Base-by-base conservation (phyloP, 2,113 vertebrate genomes). In the Pygoscelis antarcticus region DNA sequence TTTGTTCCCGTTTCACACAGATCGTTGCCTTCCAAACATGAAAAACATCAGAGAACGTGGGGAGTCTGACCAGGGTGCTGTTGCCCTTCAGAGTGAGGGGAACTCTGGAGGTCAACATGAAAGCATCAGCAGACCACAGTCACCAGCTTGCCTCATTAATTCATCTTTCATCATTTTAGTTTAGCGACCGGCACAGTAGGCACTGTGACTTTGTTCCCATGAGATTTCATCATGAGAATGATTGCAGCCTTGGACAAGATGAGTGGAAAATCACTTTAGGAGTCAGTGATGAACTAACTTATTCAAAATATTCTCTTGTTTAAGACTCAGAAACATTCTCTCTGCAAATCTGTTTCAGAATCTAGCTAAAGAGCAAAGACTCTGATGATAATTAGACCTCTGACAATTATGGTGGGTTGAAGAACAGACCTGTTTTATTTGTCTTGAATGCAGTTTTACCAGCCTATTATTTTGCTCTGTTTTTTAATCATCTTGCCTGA, bases 401-500 rank as follows among this genome's bases (percentile, higher is more conserved):
- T 96, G 71, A 80, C 47, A 90, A 47, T 46, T 87, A 47, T 32
- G 9, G 22, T 66, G 13, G 18, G 71, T 62, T 65, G 87, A 95
- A 78, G 57, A 91, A 74, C 38, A 93, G 55, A 92, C 55, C 40
- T 75, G 74, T 83, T 89, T 36, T 87, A 65, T 89, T 78, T 83
- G 34, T 65, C 44, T n/a, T 87, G 54, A 92, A 83, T 58, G 70
- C 8, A 30, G 30, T 87, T 80, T 93, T 94, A 83, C 89, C 44
- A 77, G 74, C 12, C 72, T n/a, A 68, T 93, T 96, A 87, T 84
- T 96, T 97, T 90, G 61, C 15, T 92, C 61, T 69, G 62, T 0
- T 81, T 83, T 94, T 90, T 85, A 93, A 87, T 70, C 54, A 27
- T 62, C 52, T 94, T 95, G 66, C 29, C 38, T 87, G 57, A 92